These are phyloP conservation scores for Hyles euphorbiae DNA, from an alignment of 1,140 invertebrate genomes.

Conservation along the genomic window DNA sequence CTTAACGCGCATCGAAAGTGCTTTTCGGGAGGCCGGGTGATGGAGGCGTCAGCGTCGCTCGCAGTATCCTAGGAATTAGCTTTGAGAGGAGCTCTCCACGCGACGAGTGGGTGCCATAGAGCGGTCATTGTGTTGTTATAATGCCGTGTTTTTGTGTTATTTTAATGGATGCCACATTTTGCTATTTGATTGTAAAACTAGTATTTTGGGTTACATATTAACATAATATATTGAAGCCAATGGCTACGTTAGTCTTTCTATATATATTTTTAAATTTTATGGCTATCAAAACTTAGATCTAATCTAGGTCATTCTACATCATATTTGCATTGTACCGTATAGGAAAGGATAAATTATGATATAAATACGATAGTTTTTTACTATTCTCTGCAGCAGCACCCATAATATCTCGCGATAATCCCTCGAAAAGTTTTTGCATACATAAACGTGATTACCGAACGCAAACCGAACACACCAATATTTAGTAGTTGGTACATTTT, in stretches of 20 bases:
- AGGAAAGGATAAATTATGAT: too few relatives aligned
- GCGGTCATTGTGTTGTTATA: constrained; percentile 11
- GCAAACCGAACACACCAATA: not conserved
- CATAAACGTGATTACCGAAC: not conserved
- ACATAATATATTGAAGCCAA: too few relatives aligned
- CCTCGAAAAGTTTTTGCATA: not conserved
- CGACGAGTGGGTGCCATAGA: constrained; percentile 9
- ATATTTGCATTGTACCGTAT: too few relatives aligned
- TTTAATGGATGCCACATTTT: constrained; percentile 2
- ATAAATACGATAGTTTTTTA: too few relatives aligned
- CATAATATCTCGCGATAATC: not conserved
- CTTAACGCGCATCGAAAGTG: constrained; percentile 60
- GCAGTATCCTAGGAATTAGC: constrained; percentile 45
- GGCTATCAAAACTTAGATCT: too few relatives aligned
- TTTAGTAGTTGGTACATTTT: too few relatives aligned
- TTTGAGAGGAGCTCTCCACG: constrained; percentile 30
- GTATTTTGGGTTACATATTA: not conserved
- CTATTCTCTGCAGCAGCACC: too few relatives aligned
- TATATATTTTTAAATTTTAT: too few relatives aligned
- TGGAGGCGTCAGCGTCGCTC: constrained; percentile 50
- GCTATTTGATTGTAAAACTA: not conserved
- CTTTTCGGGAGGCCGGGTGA: constrained; percentile 54
- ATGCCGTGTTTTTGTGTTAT: constrained; percentile 6
- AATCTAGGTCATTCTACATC: too few relatives aligned
- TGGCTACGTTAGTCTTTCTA: too few relatives aligned